Evolutionary conservation across 2,113 vertebrate species (phyloP), one percentile per base, ranked within the genome.

Genomic region (Sturnus vulgaris): DNA sequence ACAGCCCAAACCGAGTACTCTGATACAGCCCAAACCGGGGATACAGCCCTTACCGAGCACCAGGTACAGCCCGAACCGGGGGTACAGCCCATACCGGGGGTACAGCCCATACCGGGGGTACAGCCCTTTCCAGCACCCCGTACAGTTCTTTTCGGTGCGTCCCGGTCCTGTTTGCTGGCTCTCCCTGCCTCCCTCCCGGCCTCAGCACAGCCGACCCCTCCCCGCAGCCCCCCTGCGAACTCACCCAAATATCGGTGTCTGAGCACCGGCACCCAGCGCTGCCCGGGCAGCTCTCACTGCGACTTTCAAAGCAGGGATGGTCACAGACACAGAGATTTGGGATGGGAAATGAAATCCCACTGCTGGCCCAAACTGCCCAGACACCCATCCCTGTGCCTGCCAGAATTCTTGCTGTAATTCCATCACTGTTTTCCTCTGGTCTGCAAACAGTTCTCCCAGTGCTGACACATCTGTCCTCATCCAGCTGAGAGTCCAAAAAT

Each of bases 401-500:
- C 71, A 5, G 28, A 8, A 25, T 4, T 70, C 49, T 25, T 0
- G 11, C 15, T 5, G 5, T 2, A 0, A 11, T 18, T 4, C 13
- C 82, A 15, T 0, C 40, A 0, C 13, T 1, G 0, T 16, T 27
- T 18, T 0, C 18, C 37, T 1, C 6, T 1, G 20, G 3, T 42
- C 21, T 33, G 55, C 3, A 12, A 35, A 22, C 2, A 5, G 2
- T 2, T 44, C 24, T 35, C 9, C 47, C 56, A 2, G n/a, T 0
- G 35, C 37, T 37, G 42, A 2, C 2, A 15, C 42, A 2, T 3
- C n/a, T 61, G 6, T 15, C 56, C 80, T 33, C 21, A 5, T 2
- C 57, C 49, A 30, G 68, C 27, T 46, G 23, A 17, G 44, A 59
- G 46, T 1, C 39, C 53, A 10, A 9, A 60, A n/a, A 5, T 3